Base-by-base conservation (phyloP, 2,888 invertebrate genomes). In the Aethes cnicana region DNA sequence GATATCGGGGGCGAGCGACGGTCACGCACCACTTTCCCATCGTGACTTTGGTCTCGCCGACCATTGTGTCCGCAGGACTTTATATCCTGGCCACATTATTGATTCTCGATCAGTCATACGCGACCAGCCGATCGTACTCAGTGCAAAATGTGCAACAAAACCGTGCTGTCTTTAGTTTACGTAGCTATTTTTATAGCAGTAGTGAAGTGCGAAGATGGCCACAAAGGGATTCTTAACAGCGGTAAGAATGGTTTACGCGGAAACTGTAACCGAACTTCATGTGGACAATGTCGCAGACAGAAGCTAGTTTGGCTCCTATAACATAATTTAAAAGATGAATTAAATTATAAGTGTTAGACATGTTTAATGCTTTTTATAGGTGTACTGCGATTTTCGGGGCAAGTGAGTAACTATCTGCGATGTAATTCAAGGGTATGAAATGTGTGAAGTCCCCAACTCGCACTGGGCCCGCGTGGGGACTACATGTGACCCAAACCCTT, bases 21-120 rank as follows among this genome's bases (percentile, higher is more conserved):
- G 81, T 86, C 88, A 87, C 88, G 87, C 88, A 85, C 88, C 78
- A 77, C 88, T 89, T 88, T 89, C 88, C 47, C 47, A 69, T 73
- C 77, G 70, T 74, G 69, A 72, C 64, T 81, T 87, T 84, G 81
- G 79, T 81, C 72, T 79, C 68, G 69, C 78, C 84, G 82, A 63
- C 84, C 66, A 84, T 85, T 86, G 86, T 84, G 74, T 81, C 74
- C 70, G 68, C 65, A 81, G 77, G 81, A 82, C 82, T 87, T 88
- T 89, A 89, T 85, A 89, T 87, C 88, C 87, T 86, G 83, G 67
- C 71, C 67, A 68, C 76, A 70, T 69, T 63, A 62, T 74, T 73
- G 71, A 75, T 62, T 62, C 62, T 50, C 70, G 64, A 84, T 76
- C 89, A 89, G 87, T 89, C 81, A 81, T 69, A 72, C 68, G 71